These are phyloP conservation scores for Thripadectes ignobilis DNA, from an alignment of 2,797 vertebrate genomes.

Conservation along the genomic window DNA sequence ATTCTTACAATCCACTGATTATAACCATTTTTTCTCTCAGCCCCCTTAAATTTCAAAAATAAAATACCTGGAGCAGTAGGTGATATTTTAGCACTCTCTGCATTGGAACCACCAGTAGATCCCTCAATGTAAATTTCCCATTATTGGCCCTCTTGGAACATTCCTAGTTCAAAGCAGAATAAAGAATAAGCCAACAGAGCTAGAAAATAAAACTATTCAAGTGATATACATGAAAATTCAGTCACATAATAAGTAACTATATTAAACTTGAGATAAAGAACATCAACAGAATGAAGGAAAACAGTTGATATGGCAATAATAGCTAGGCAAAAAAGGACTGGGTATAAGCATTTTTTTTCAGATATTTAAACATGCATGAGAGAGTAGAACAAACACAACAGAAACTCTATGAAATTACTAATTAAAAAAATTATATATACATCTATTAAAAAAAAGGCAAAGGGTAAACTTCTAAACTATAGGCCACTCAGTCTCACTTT, in stretches of 20 bases:
- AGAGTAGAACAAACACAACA: background rate
- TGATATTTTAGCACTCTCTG: slow-evolving; percentile 97
- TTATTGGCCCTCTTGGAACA: slow-evolving; percentile 98
- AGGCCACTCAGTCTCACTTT: background rate
- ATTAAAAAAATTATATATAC: background rate
- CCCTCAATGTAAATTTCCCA: slow-evolving; percentile 93
- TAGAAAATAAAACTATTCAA: background rate
- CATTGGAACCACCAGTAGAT: slow-evolving; percentile 97
- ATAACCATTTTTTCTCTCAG: background rate
- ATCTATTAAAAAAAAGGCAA: background rate
- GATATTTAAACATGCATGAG: background rate
- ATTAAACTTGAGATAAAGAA: background rate
- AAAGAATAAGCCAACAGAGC: background rate
- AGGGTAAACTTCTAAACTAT: background rate
- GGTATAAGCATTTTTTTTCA: background rate
- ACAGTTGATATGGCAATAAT: background rate
- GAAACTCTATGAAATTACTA: background rate
- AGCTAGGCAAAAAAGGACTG: background rate
- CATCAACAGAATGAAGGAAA: background rate
- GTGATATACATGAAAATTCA: background rate
- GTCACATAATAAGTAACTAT: background rate
- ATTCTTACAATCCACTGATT: background rate
- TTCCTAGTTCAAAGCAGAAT: slow-evolving; percentile 79
- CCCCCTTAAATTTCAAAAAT: background rate
- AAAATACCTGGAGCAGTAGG: slow-evolving; percentile 90